A percentile compares a stretch with the other conserved stretches of the same genome.
phyloP scores from a whole-genome alignment of 2,797 vertebrate genomes.

The Sebastolobus altivelis region DNA sequence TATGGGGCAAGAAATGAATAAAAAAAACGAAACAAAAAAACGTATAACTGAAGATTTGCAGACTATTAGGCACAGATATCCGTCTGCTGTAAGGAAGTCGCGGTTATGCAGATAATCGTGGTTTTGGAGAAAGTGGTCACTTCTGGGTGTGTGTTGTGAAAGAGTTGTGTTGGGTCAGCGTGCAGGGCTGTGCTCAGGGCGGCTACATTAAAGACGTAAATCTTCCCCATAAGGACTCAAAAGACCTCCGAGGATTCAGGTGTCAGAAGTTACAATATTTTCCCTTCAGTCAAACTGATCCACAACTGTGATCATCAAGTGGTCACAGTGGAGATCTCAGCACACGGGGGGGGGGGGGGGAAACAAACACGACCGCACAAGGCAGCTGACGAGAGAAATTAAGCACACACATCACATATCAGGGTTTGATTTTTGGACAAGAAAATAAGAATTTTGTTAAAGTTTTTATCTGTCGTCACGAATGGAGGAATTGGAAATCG shows the following conservation, averaged over 20 bases:
- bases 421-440: slow-evolving; percentile 34
- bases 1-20: slow-evolving; percentile 74
- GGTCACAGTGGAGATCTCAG: slow-evolving; percentile 33
- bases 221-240: slow-evolving; percentile 22
- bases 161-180: slow-evolving; percentile 50
- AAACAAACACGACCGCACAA: slow-evolving; percentile 34
- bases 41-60: slow-evolving; percentile 57
- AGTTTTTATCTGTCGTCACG: background rate
- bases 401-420: slow-evolving; percentile 72
- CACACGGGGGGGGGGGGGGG: slow-evolving; percentile 2
- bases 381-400: slow-evolving; percentile 58
- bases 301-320: slow-evolving; percentile 27
- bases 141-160: slow-evolving; percentile 66
- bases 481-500: slow-evolving; percentile 27
- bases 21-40: slow-evolving; percentile 33
- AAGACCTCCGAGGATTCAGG: slow-evolving; percentile 22
- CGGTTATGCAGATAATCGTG: slow-evolving; percentile 44
- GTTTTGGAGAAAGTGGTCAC: slow-evolving; percentile 59
- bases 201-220: slow-evolving; percentile 36
- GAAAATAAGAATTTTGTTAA: slow-evolving; percentile 4
- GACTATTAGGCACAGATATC: slow-evolving; percentile 64
- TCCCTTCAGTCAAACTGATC: slow-evolving; percentile 29
- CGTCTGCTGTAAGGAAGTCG: slow-evolving; percentile 59
- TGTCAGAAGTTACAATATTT: slow-evolving; percentile 28
- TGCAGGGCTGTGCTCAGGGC: slow-evolving; percentile 70